phyloP scores from a whole-genome alignment of 2,888 invertebrate genomes.

The Caradrina clavipalpis region DNA sequence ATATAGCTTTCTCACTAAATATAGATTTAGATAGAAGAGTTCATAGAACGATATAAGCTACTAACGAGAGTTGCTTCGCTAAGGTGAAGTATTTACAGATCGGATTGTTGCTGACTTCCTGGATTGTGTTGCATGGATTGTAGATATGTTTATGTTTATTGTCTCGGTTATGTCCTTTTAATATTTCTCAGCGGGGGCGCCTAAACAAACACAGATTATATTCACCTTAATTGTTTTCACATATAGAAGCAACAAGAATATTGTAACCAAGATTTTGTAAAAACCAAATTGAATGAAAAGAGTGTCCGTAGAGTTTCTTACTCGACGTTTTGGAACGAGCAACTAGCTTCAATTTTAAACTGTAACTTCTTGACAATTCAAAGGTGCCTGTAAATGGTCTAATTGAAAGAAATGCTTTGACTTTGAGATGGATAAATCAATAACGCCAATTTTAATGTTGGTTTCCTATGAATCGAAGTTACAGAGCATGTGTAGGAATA shows the following conservation, averaged over 20 bases:
- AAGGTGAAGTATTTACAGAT: constrained; percentile 55
- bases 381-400: no score
- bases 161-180: constrained; percentile 11
- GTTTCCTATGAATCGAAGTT: not conserved
- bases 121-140: constrained; percentile 38
- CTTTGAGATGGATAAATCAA: not conserved
- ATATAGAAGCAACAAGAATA: no score
- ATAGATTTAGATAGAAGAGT: constrained; percentile 57
- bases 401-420: no score
- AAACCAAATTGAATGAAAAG: no score
- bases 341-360: no score
- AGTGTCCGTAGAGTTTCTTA: no score
- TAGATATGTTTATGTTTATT: constrained; percentile 11
- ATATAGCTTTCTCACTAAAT: constrained; percentile 54
- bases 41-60: constrained; percentile 60
- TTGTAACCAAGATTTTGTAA: no score
- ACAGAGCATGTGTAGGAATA: not conserved
- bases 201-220: constrained; percentile 12
- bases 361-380: no score
- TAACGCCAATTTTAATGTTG: not conserved
- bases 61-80: constrained; percentile 38
- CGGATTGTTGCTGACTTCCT: constrained; percentile 53
- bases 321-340: no score
- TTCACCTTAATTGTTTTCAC: no score
- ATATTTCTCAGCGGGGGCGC: constrained; percentile 36